Evolutionary conservation across 2,888 invertebrate genomes (phyloP).

Genomic region (Cerastis leucographa): DNA sequence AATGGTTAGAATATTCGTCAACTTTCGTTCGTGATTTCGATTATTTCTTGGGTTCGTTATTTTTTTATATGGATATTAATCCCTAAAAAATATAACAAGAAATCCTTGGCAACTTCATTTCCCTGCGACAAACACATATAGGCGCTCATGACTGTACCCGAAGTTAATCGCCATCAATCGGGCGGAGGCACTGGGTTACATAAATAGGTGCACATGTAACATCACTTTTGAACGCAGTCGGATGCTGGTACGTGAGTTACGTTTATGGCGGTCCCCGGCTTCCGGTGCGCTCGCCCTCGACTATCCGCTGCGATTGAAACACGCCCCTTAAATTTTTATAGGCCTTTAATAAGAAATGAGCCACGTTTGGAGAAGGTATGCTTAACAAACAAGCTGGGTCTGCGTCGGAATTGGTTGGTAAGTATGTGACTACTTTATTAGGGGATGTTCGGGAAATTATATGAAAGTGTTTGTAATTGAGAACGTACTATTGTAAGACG

Average conservation of each 20-base stretch:
- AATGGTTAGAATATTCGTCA: background rate
- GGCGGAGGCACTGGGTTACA: constrained; percentile 66
- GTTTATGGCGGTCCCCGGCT: constrained; percentile 77
- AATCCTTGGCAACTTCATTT: background rate
- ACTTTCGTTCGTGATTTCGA: background rate
- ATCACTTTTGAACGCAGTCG: constrained; percentile 77
- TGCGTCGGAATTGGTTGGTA: constrained; percentile 38
- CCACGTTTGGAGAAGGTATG: constrained; percentile 49
- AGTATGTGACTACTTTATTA: constrained; percentile 23
- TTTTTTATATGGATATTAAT: too few relatives aligned
- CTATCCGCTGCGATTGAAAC: constrained; percentile 77
- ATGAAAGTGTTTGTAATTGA: background rate
- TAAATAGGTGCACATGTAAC: constrained; percentile 80
- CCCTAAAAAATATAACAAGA: background rate
- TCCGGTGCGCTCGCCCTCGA: constrained; percentile 76
- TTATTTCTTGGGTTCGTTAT: too few relatives aligned
- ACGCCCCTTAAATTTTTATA: constrained; percentile 65
- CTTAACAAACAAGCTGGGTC: constrained; percentile 41
- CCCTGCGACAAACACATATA: background rate
- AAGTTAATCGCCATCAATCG: constrained; percentile 80
- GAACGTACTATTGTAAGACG: background rate
- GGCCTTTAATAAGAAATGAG: constrained; percentile 69
- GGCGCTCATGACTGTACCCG: constrained; percentile 60
- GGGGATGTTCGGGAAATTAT: background rate
- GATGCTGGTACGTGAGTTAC: constrained; percentile 80